Base-by-base conservation (phyloP, 2,113 vertebrate genomes). In the Bostrychus sinensis region DNA sequence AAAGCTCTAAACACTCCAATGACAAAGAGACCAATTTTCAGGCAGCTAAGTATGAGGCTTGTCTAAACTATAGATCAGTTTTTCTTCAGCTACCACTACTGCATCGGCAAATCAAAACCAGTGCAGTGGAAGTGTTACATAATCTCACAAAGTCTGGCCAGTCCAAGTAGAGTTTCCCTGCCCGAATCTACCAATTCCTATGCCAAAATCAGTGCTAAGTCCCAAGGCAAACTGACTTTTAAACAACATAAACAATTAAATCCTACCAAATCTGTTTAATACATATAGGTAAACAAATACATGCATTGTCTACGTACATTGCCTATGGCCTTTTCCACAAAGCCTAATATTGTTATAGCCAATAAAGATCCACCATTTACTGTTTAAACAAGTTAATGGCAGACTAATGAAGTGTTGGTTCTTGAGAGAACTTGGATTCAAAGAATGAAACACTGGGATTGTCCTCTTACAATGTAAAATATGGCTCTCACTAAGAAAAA, bases 341-440 rank as follows among this genome's bases (percentile, higher is more conserved):
- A 76, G 73, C 69, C 56, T n/a, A 83, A 78, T 77, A 74, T 73
- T 83, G 57, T 75, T 79, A 69, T 62, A 65, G 62, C 66, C 78
- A 75, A 78, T 87, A 75, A 72, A 86, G 13, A 76, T 25, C 56
- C 48, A 56, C 14, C 54, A 59, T 72, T 62, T 32, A 36, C 65
- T 65, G 23, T 57, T 82, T 72, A 69, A 57, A 74, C 25, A 59
- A 72, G 46, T 62, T 28, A 75, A 77, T 78, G 56, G 74, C 80
- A 83, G 37, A 70, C 37, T 72, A 73, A 77, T 82, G 67, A 54
- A 80, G 70, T 50, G 28, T 65, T 42, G 70, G 41, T 58, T 38
- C 53, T 68, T 61, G 26, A 28, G 60, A 82, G 62, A 26, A 0
- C 66, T 54, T 70, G 59, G 50, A 71, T 9, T 65, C 42, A 42